Evolutionary conservation across 1,140 invertebrate species (phyloP).

Genomic region (Drosophila ohnishii): DNA sequence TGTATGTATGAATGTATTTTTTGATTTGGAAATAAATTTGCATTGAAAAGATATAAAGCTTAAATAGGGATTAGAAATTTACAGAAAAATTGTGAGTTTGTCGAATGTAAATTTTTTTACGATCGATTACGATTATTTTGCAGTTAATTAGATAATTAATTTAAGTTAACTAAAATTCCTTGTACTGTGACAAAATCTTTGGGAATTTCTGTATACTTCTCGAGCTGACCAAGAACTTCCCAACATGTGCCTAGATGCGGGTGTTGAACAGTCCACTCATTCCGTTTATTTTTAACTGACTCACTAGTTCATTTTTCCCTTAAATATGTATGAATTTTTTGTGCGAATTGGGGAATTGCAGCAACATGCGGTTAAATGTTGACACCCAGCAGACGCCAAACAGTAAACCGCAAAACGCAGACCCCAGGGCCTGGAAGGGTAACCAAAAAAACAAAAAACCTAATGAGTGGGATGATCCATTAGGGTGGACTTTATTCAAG

Average conservation of each 20-base stretch:
- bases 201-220: constrained; percentile 9
- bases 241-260: constrained; percentile 45
- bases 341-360: constrained; percentile 26
- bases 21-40: not conserved
- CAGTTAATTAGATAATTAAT: not conserved
- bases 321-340: constrained; percentile 21
- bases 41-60: not conserved
- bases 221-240: not conserved
- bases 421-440: constrained; percentile 8
- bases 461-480: constrained; percentile 22
- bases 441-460: constrained; percentile 14
- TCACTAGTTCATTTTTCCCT: constrained; percentile 44
- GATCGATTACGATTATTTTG: not conserved
- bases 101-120: too few relatives aligned
- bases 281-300: constrained; percentile 24
- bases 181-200: constrained; percentile 3
- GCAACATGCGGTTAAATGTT: constrained; percentile 61
- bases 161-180: not conserved
- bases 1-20: too few relatives aligned
- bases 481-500: constrained; percentile 9
- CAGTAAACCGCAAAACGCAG: constrained; percentile 48
- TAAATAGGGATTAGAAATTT: too few relatives aligned
- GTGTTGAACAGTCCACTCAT: constrained; percentile 29
- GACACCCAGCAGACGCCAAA: constrained; percentile 75
- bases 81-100: too few relatives aligned